Evolutionary conservation across 2,888 invertebrate species (phyloP).

Genomic region (Chelonus formosanus): DNA sequence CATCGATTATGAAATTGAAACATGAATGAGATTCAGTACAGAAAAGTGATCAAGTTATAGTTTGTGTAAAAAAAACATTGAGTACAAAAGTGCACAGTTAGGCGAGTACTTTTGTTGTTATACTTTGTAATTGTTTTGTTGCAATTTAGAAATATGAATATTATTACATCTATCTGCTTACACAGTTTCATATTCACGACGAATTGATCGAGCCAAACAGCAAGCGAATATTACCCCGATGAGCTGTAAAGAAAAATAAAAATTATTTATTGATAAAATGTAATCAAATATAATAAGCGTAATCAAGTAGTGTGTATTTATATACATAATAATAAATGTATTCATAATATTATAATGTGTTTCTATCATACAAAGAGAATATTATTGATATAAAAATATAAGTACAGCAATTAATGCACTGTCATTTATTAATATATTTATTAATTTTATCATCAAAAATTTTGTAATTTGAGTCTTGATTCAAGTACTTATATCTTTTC

Average conservation of each 20-base stretch:
- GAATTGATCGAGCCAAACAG: slow-evolving; percentile 90
- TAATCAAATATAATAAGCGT: no score
- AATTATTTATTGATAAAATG: no score
- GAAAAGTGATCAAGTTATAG: slow-evolving; percentile 22
- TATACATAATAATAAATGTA: no score
- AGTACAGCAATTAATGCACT: no score
- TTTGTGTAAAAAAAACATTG: slow-evolving; percentile 31
- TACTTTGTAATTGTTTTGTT: slow-evolving; percentile 11
- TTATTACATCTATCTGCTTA: slow-evolving; percentile 63
- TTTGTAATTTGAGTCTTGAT: no score
- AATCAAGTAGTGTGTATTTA: no score
- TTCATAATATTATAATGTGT: no score
- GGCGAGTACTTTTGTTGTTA: slow-evolving; percentile 35
- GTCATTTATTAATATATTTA: no score
- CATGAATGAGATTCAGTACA: slow-evolving; percentile 29
- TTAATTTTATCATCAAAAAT: no score
- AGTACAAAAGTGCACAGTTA: slow-evolving; percentile 39
- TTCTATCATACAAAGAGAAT: no score
- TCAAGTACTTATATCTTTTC: no score
- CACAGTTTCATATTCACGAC: slow-evolving; percentile 89
- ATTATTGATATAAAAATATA: no score
- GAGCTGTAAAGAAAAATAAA: slow-evolving; percentile 69
- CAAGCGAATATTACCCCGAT: slow-evolving; percentile 92
- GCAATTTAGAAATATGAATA: slow-evolving; percentile 16
- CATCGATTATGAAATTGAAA: slow-evolving; percentile 27